These are phyloP conservation scores for Phocides pigmalion DNA, from an alignment of 1,140 invertebrate genomes.

Conservation along the genomic window DNA sequence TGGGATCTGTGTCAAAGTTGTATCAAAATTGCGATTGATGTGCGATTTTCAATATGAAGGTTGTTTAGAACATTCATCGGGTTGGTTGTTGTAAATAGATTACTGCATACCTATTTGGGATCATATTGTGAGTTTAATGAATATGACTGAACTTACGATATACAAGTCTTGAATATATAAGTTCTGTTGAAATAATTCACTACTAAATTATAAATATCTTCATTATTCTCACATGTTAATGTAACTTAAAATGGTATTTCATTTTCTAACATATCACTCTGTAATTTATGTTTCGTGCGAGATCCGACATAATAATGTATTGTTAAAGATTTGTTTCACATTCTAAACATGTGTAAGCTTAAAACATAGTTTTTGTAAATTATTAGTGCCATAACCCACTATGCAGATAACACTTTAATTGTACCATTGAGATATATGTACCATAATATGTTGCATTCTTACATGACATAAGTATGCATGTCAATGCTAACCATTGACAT, in stretches of 20 bases:
- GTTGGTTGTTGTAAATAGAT: slow-evolving; percentile 14
- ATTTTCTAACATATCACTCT: slow-evolving; percentile 26
- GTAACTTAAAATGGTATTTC: slow-evolving; percentile 21
- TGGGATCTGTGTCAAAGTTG: slow-evolving; percentile 4
- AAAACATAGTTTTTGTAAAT: slow-evolving; percentile 42
- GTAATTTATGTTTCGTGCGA: slow-evolving; percentile 14
- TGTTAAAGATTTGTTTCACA: slow-evolving; percentile 20
- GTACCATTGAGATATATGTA: slow-evolving; percentile 10
- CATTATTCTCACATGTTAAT: background rate
- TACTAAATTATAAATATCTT: slow-evolving; percentile 2
- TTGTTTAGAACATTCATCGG: background rate
- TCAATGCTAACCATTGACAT: no score
- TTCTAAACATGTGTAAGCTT: slow-evolving; percentile 33
- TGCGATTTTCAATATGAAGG: background rate
- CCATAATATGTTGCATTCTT: no score
- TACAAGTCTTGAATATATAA: background rate
- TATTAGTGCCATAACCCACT: slow-evolving; percentile 49
- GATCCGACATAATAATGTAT: slow-evolving; percentile 5
- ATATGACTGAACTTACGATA: slow-evolving; percentile 12
- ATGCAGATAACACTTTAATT: slow-evolving; percentile 38
- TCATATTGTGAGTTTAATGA: slow-evolving; percentile 9
- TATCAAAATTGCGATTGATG: background rate
- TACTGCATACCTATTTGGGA: background rate
- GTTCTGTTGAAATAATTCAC: background rate
- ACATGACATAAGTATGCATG: no score